These are phyloP conservation scores for Parnassius mnemosyne DNA, from an alignment of 2,888 invertebrate genomes.

Conservation along the genomic window DNA sequence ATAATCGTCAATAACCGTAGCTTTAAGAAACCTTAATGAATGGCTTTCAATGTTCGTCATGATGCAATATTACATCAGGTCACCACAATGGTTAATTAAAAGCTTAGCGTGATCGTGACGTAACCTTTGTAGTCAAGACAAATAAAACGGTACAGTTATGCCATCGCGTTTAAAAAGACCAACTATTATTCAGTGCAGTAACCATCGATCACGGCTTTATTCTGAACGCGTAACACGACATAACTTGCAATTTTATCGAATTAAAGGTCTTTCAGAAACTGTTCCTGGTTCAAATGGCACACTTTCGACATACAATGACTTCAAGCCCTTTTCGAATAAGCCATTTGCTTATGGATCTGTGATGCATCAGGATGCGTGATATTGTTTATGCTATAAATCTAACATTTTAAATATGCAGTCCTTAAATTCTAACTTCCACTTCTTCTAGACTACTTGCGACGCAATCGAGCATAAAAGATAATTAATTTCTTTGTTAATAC, in stretches of 20 bases:
- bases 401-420: no score
- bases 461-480: no score
- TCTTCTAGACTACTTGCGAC: no score
- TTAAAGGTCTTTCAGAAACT: neutral
- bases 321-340: no score
- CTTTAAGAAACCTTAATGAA: no score
- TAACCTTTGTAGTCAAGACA: neutral
- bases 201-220: conserved; percentile 7
- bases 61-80: neutral
- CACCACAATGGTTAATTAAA: conserved; percentile 14
- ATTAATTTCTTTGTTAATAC: no score
- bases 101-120: neutral
- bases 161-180: conserved; percentile 2
- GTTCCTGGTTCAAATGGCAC: conserved; percentile 4
- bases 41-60: neutral
- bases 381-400: no score
- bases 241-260: conserved; percentile 8
- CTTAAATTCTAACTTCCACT: no score
- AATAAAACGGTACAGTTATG: neutral
- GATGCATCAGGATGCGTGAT: no score
- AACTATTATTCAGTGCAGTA: conserved; percentile 1
- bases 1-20: no score
- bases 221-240: neutral
- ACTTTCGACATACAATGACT: no score
- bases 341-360: no score